A percentile compares a stretch with the other conserved stretches of the same genome.
Conservation (phyloP, 2,797 vertebrate genomes). For the Trachops cirrhosus region DNA sequence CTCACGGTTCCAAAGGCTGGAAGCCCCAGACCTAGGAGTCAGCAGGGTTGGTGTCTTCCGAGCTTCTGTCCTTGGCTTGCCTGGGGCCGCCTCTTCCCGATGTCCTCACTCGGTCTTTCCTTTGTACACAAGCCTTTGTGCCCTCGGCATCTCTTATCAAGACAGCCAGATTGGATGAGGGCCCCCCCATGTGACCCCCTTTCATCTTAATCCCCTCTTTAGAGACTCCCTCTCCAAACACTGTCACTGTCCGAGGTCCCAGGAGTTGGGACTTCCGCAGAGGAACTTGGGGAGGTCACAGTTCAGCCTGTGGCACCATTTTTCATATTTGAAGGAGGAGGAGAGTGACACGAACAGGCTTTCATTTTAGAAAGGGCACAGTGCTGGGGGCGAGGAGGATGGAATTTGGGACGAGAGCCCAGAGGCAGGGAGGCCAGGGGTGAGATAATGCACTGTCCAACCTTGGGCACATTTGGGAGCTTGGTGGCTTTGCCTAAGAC, state of each 20-base stretch:
- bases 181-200: neutral
- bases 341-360: neutral
- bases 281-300: neutral
- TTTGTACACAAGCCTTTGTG: no score
- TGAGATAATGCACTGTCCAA: neutral
- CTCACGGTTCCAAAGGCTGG: neutral
- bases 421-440: neutral
- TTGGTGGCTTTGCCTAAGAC: neutral
- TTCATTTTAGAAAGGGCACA: neutral
- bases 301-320: no score
- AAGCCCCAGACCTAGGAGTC: neutral
- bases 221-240: neutral
- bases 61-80: neutral
- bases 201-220: neutral
- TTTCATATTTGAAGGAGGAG: neutral
- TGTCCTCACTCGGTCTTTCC: neutral
- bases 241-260: neutral
- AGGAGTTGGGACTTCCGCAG: neutral
- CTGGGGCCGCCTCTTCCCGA: fast-evolving
- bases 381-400: neutral
- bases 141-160: neutral
- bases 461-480: fast-evolving
- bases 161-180: neutral
- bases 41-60: neutral
- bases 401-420: neutral